These are phyloP conservation scores for Anastrepha ludens DNA, from an alignment of 1,140 invertebrate genomes.

Conservation along the genomic window DNA sequence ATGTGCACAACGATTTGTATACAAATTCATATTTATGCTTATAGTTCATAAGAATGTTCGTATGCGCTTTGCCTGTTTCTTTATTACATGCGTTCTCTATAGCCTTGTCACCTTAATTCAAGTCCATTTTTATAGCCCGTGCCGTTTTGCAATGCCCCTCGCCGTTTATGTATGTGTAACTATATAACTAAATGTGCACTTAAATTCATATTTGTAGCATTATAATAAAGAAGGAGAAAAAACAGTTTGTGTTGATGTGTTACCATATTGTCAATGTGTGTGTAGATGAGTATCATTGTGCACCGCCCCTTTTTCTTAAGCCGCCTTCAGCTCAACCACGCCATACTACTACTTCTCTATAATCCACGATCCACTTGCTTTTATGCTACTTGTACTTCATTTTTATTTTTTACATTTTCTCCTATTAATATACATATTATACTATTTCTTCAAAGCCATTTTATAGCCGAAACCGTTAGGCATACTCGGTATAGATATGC, in stretches of 20 bases:
- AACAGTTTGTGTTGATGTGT: neutral
- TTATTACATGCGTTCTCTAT: neutral
- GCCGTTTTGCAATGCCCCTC: constrained; percentile 5
- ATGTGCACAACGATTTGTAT: neutral
- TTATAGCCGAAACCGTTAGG: constrained; percentile 44
- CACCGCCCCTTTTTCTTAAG: neutral
- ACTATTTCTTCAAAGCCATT: constrained; percentile 29
- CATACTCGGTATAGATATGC: too few species aligned
- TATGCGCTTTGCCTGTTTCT: neutral
- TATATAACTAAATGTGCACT: neutral
- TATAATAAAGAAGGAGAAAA: neutral
- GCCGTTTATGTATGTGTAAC: neutral
- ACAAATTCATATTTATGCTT: constrained; percentile 5
- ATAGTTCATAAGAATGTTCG: neutral
- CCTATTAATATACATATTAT: constrained; percentile 9
- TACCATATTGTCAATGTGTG: neutral
- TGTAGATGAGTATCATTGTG: neutral
- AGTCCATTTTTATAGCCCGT: constrained; percentile 5
- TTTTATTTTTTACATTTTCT: constrained; percentile 3
- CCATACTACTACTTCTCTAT: neutral
- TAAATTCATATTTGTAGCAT: constrained; percentile 3
- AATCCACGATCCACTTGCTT: neutral
- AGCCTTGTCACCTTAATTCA: constrained; percentile 5
- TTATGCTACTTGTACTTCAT: constrained; percentile 31
- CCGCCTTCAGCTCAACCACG: neutral